Base-by-base conservation (phyloP, 1,140 invertebrate species). In the Oncopeltus fasciatus region DNA sequence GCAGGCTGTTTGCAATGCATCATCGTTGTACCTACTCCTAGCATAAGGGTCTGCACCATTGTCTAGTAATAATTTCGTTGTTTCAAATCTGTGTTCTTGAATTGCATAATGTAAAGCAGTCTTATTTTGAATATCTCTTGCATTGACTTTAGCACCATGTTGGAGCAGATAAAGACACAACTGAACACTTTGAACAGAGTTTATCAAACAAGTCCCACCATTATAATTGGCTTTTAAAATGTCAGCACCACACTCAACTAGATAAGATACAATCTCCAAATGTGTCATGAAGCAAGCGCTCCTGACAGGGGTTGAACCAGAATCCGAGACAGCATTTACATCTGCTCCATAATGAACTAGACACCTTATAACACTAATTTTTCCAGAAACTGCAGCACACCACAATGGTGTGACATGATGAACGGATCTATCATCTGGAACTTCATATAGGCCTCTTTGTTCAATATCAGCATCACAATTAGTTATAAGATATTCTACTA, bases 211-310 rank as follows among this genome's bases (percentile, higher is more conserved):
- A 0, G 92, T 95, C 60, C 92, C 92, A 60, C 92, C 92, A 76
- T 92, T 94, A 67, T 88, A 87, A 75, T 95, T 95, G 1, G 91
- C 81, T 65, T 83, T 83, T 61, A 85, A 80, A 67, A 95, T 88
- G 73, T 95, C 87, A 2, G 92, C 92, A 59, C 88, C 88, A 70
- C 87, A 80, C 70, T 86, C 81, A 9, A 93, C 87, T 49, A 95
- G 76, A 72, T 84, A 90, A 59, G 64, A 61, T 12, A 65, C 81
- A 66, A 90, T 87, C 51, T 88, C 87, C 53, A 88, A 75, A 74
- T 94, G 87, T 29, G 90, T 92, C 91, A 95, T 94, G 73, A 91
- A 95, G 73, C 92, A 95, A 1, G 91, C 91, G 59, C 87, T 90
- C 64, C 92, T 77, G 29, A 93, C 89, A 28, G 90, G 85, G 18